A percentile compares a stretch with the other conserved stretches of the same genome.
These are phyloP conservation scores for Aporophyla lueneburgensis DNA, from an alignment of 2,888 invertebrate species.

Conservation along the genomic window DNA sequence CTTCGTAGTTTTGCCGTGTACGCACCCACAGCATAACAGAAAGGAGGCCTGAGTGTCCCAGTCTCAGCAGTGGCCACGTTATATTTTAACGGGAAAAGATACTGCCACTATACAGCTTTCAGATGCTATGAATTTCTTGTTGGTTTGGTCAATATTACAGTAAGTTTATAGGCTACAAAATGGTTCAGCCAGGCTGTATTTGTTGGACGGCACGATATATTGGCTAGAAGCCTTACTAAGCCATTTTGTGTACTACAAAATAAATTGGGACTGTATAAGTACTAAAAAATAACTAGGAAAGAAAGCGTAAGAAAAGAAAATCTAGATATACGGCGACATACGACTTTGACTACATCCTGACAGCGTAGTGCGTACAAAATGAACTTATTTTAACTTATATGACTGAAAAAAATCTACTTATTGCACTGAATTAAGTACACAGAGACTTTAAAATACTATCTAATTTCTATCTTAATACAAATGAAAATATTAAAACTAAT, in stretches of 20 bases:
- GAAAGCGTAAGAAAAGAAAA: not conserved
- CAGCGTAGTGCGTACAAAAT: not conserved
- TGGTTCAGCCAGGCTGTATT: constrained; percentile 1
- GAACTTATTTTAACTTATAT: constrained; percentile 28
- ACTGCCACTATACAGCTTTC: not conserved
- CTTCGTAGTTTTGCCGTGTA: too few relatives aligned
- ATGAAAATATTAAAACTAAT: not conserved
- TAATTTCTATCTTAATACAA: constrained; percentile 25
- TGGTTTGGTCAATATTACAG: not conserved
- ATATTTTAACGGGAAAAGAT: too few relatives aligned
- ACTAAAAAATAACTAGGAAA: not conserved
- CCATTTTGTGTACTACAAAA: not conserved
- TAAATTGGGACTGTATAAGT: too few relatives aligned
- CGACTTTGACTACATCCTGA: not conserved
- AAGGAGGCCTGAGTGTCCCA: not conserved
- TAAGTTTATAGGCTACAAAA: not conserved
- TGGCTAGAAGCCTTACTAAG: constrained; percentile 32
- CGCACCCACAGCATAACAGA: not conserved
- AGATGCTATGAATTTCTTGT: not conserved
- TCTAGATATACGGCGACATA: not conserved
- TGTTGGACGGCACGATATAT: constrained; percentile 45
- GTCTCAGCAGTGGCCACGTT: not conserved
- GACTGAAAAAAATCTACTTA: constrained; percentile 39
- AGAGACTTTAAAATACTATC: constrained; percentile 8
- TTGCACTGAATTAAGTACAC: constrained; percentile 54